A percentile compares a stretch with the other conserved stretches of the same genome.
phyloP scores from a whole-genome alignment of 2,888 invertebrate species.

The Netelia fuscicornis region DNA sequence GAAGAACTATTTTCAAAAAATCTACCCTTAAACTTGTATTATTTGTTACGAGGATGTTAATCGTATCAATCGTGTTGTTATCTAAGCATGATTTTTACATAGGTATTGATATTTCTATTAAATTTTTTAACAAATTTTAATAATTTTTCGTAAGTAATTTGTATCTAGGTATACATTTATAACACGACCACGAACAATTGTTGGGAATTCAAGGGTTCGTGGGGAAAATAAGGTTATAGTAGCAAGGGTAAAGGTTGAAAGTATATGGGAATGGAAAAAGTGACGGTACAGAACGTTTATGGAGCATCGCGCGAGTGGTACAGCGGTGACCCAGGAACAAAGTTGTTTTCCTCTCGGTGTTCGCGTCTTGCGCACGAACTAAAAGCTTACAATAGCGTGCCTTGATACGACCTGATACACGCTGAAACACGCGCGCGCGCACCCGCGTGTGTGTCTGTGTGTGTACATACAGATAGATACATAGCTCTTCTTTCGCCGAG shows the following conservation, averaged over 20 bases:
- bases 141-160: too few species aligned
- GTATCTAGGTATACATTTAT: too few species aligned
- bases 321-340: constrained; percentile 20
- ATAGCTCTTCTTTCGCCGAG: constrained; percentile 27
- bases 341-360: constrained; percentile 19
- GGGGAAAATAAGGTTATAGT: background rate
- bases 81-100: too few species aligned
- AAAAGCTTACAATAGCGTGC: constrained; percentile 12
- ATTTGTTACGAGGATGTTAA: too few species aligned
- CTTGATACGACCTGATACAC: background rate
- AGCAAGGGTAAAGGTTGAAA: constrained; percentile 18
- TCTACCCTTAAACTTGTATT: too few species aligned
- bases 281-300: constrained; percentile 48
- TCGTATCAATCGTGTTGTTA: too few species aligned
- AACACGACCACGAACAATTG: too few species aligned
- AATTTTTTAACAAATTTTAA: too few species aligned
- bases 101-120: too few species aligned
- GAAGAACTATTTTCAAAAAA: too few species aligned
- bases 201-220: background rate
- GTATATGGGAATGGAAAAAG: constrained; percentile 7
- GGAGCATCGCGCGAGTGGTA: constrained; percentile 36
- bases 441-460: background rate
- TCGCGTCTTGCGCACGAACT: background rate
- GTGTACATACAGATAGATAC: constrained; percentile 27
- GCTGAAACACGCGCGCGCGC: background rate